These are phyloP conservation scores for Conus betulinus DNA, from an alignment of 1,140 invertebrate genomes.

Conservation along the genomic window DNA sequence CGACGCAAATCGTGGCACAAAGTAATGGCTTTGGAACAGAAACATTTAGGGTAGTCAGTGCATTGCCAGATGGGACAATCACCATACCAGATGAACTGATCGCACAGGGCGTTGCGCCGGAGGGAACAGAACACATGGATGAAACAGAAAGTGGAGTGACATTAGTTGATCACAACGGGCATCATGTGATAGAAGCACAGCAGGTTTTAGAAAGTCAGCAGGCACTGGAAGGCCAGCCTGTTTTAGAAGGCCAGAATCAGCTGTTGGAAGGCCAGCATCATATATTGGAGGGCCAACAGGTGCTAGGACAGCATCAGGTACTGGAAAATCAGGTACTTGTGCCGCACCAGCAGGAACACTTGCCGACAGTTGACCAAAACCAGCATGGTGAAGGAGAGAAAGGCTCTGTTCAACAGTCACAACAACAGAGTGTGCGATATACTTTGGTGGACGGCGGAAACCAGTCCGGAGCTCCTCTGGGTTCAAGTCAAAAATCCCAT, in stretches of 20 bases:
- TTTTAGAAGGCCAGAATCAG: background rate
- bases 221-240: constrained; percentile 13
- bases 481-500: constrained; percentile 81
- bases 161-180: constrained; percentile 12
- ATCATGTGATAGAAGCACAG: constrained; percentile 17
- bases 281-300: background rate
- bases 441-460: constrained; percentile 64
- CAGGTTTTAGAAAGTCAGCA: constrained; percentile 1
- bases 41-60: constrained; percentile 35
- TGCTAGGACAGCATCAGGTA: background rate
- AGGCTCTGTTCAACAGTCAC: background rate
- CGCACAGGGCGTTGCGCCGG: constrained; percentile 7
- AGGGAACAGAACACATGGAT: constrained; percentile 26
- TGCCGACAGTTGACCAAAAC: background rate
- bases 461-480: constrained; percentile 76
- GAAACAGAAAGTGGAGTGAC: constrained; percentile 1
- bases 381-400: background rate
- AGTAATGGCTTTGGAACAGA: constrained; percentile 25
- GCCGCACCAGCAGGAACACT: constrained; percentile 6
- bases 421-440: constrained; percentile 36
- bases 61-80: constrained; percentile 32
- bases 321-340: constrained; percentile 4
- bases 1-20: constrained; percentile 28
- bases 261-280: constrained; percentile 28
- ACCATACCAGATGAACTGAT: constrained; percentile 30